Evolutionary conservation across 2,888 invertebrate species (phyloP).

Genomic region (Lepidocyrtoides sp.): DNA sequence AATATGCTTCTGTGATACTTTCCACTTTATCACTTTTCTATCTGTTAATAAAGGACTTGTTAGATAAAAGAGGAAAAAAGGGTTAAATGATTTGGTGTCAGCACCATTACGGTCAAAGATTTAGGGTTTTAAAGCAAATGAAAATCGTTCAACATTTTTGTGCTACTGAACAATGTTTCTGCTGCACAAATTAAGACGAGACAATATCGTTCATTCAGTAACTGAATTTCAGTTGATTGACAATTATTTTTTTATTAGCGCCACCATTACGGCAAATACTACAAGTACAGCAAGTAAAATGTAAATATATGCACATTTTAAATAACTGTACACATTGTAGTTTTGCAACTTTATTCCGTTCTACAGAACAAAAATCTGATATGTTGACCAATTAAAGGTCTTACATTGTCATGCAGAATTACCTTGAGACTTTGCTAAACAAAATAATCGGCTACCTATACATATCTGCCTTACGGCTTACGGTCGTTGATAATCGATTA

Average conservation of each 20-base stretch:
- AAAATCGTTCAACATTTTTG: background rate
- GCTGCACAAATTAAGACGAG: background rate
- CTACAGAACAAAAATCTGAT: background rate
- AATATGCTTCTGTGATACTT: too few relatives aligned
- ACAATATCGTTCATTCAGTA: background rate
- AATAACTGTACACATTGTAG: too few relatives aligned
- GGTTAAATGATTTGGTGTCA: background rate
- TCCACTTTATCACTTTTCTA: background rate
- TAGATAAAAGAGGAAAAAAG: background rate
- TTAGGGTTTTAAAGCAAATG: too few relatives aligned
- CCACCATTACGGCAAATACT: background rate
- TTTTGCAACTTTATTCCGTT: background rate
- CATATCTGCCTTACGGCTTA: background rate
- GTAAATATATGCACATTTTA: background rate
- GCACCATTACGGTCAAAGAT: background rate
- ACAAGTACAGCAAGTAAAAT: background rate
- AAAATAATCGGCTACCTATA: slow-evolving; percentile 12
- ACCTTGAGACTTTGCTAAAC: slow-evolving; percentile 17
- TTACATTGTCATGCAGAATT: slow-evolving; percentile 3
- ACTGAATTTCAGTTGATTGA: background rate
- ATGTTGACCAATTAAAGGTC: slow-evolving; percentile 15
- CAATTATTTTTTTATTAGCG: background rate
- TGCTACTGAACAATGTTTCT: background rate
- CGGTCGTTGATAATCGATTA: slow-evolving; percentile 7
- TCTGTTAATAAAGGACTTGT: background rate